phyloP scores from a whole-genome alignment of 2,797 vertebrate species.

The Allochrocebus solatus region DNA sequence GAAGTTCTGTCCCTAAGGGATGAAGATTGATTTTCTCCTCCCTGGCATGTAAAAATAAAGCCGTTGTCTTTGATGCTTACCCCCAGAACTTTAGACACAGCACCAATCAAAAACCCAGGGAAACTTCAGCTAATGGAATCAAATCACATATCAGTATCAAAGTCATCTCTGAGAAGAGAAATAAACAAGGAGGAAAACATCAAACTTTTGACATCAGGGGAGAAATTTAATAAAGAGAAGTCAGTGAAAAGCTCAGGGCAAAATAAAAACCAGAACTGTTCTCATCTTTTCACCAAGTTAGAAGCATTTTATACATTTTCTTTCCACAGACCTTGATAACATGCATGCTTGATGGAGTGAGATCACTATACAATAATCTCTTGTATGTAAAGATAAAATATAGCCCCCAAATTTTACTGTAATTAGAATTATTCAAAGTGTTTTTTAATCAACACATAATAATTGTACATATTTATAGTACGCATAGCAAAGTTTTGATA shows the following conservation, averaged over 20 bases:
- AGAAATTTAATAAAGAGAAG: slow-evolving; percentile 47
- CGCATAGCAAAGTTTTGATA: background rate
- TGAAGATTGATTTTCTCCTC: slow-evolving; percentile 37
- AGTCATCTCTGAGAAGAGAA: slow-evolving; percentile 26
- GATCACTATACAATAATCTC: background rate
- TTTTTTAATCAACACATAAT: background rate
- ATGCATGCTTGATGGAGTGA: background rate
- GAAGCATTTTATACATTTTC: slow-evolving; percentile 6
- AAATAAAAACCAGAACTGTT: slow-evolving; percentile 16
- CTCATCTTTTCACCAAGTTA: background rate
- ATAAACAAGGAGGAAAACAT: background rate
- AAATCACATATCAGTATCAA: slow-evolving; percentile 54
- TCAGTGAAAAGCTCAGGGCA: background rate
- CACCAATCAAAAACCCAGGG: slow-evolving; percentile 6
- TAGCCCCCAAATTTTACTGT: background rate
- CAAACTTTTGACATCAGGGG: slow-evolving; percentile 15
- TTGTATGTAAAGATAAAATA: background rate
- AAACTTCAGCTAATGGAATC: slow-evolving; percentile 19
- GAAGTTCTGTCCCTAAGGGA: background rate
- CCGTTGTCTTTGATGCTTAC: slow-evolving; percentile 18
- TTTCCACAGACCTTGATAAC: background rate
- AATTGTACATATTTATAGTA: background rate
- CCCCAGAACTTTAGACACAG: background rate
- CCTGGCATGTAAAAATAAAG: slow-evolving; percentile 45
- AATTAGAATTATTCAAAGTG: background rate